Evolutionary conservation across 2,797 vertebrate genomes (phyloP), one percentile per base, ranked within the genome.

Genomic region (Mycteria americana): DNA sequence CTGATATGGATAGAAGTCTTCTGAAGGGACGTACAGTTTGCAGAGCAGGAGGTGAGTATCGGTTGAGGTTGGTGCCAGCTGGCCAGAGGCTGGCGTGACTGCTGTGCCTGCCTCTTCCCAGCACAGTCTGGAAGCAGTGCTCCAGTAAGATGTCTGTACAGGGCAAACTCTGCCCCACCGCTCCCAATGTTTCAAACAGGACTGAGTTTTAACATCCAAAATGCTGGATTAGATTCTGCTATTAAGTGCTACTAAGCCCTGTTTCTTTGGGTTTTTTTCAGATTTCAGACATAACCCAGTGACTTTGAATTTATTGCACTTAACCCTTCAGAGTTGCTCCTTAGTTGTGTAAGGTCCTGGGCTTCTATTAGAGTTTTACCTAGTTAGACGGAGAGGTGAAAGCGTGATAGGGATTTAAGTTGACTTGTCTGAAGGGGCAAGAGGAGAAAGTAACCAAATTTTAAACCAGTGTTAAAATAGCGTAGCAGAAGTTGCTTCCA

Each of bases 21-120:
- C 64, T 62, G 54, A 23, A 41, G 28, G 51, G 23, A 12, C 0
- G 0, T 7, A 2, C 0, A 7, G 5, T 73, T 88, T 65, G 18
- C 51, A 39, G 39, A 41, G n/a, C 8, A 31, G 43, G 56, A 72
- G 46, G 6, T 28, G 45, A 13, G 2, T 11, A 6, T 8, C 2
- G 3, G 3, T 31, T 77, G 64, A 1, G 18, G 17, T 50, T 6
- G 9, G 7, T 54, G 53, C 70, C 0, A 2, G 30, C 68, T 73
- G 80, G 60, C 33, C 37, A 54, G 48, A 59, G 48, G 15, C 77
- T 89, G 60, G 7, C 4, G 2, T 17, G 48, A 11, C 12, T 41
- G 41, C 10, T 35, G 48, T 59, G 41, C 18, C 23, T 41, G 17
- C 30, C 35, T 78, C 23, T 60, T 76, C 48, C 65, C 27, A n/a